A percentile compares a stretch with the other conserved stretches of the same genome.
Conservation (phyloP, 2,113 vertebrate genomes). For the Gallinago undulata region DNA sequence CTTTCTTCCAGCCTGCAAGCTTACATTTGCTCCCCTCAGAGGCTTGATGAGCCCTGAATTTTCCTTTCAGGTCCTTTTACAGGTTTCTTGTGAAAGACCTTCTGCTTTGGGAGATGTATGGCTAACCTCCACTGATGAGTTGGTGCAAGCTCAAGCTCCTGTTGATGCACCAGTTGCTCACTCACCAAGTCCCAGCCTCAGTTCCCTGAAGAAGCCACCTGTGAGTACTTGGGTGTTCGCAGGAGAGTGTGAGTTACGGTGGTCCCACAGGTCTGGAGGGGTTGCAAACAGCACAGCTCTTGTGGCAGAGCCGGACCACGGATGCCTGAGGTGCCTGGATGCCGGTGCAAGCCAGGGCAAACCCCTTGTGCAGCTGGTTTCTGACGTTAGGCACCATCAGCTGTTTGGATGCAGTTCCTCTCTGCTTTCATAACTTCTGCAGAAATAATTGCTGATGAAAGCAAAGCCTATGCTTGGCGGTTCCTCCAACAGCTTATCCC, state of each 20-base stretch:
- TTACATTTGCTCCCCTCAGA: background rate
- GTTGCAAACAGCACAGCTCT: background rate
- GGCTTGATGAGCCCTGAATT: background rate
- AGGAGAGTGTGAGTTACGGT: background rate
- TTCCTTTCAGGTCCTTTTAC: background rate
- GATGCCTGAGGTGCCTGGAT: background rate
- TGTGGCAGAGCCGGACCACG: background rate
- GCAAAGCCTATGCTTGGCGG: rapidly evolving
- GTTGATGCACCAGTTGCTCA: background rate
- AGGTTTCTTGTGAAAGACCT: background rate
- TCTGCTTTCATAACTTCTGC: background rate
- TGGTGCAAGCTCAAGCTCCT: background rate
- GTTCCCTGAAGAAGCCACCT: background rate
- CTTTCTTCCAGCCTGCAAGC: background rate
- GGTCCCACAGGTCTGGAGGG: background rate
- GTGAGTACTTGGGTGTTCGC: background rate
- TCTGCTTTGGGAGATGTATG: background rate
- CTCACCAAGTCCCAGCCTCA: background rate
- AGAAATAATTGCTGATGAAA: background rate
- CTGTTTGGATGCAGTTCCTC: background rate
- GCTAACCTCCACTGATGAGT: background rate
- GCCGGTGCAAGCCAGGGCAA: rapidly evolving
- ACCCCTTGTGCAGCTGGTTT: background rate
- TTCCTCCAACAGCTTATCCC: background rate
- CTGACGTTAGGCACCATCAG: background rate